Base-by-base conservation (phyloP, 2,113 vertebrate genomes). In the Synodontis membranacea region DNA sequence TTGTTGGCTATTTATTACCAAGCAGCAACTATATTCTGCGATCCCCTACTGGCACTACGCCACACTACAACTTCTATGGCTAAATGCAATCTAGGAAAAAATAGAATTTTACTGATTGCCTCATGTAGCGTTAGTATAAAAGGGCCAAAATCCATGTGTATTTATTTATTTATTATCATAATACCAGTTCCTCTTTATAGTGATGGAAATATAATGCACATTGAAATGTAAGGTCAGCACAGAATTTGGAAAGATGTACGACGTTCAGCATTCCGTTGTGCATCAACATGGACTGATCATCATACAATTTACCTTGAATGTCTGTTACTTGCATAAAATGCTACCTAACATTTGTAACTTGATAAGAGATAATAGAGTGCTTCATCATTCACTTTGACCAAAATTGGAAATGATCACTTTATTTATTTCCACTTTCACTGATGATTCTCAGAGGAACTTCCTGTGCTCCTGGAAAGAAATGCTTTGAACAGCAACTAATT, bases 401-500 rank as follows among this genome's bases (percentile, higher is more conserved):
- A 28, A 88, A 56, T 60, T 79, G 9, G 28, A n/a, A 85, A 34
- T 34, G 6, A 80, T 48, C 56, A 64, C 17, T 85, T 72, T 44
- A 34, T 78, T 83, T 83, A 72, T 83, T 83, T 70, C 42, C 48
- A 82, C 48, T 60, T 46, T 48, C 54, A 86, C 82, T 58, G 74
- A 89, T 80, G 39, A n/a, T 74, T 66, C 46, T 28, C 62, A 78
- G 42, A 58, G 37, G 12, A 83, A 28, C 64, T 50, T 87, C 84
- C 74, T 85, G 82, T 56, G 28, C 72, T 42, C 21, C 84, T 86
- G 62, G 62, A 31, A 82, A 72, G 75, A 54, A 60, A 85, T 70
- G n/a, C 62, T 79, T 86, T 74, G 34, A 87, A 84, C 86, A 37
- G 84, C 42, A 54, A 31, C 76, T 72, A 82, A 50, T 86, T 84